Conservation (phyloP, 2,888 invertebrate species). For the Gisinianus flammeolus region DNA sequence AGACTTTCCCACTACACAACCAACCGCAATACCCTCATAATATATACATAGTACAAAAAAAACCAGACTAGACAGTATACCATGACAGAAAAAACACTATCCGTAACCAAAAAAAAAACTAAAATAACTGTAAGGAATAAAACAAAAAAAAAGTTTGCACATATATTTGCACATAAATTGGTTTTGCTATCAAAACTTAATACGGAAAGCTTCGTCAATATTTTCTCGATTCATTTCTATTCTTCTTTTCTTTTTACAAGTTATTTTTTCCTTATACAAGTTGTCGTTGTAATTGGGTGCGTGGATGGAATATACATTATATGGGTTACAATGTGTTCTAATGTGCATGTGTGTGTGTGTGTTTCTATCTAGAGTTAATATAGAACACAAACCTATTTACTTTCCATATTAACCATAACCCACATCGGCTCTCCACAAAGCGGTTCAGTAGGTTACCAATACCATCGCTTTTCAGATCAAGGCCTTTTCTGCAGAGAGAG, state of each 20-base stretch:
- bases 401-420: constrained; percentile 39
- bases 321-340: not conserved
- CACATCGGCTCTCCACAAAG: constrained; percentile 27
- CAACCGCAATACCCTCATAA: no score
- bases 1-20: no score
- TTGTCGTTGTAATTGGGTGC: constrained; percentile 21
- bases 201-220: no score
- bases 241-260: no score
- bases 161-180: not conserved
- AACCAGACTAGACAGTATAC: no score
- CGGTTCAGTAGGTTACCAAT: constrained; percentile 39
- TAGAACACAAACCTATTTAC: constrained; percentile 23
- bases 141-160: not conserved
- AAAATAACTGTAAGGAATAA: no score
- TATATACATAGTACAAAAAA: no score
- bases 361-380: not conserved
- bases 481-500: constrained; percentile 24
- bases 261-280: no score
- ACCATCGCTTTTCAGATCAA: constrained; percentile 39
- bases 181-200: no score
- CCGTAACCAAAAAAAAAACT: no score
- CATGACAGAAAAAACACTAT: no score
- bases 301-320: constrained; percentile 16
- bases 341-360: not conserved
- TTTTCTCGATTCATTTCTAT: no score